Percentiles rank a stretch among this genome's conserved stretches.
phyloP scores from a whole-genome alignment of 2,797 vertebrate species.

The Aulostomus chinensis region DNA sequence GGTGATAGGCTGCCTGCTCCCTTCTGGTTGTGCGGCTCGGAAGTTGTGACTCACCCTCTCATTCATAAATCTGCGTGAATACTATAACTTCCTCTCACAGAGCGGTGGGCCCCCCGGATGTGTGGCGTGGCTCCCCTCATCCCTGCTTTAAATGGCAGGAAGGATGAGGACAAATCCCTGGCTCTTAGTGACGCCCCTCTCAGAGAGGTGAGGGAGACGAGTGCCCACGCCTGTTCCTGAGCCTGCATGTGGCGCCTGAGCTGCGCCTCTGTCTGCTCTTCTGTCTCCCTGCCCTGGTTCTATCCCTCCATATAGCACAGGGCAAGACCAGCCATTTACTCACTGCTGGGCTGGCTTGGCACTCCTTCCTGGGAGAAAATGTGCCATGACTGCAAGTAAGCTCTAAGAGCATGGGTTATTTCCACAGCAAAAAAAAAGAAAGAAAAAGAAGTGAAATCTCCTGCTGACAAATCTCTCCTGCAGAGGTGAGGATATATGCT shows the following conservation, averaged over 20 bases:
- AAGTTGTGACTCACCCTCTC: conserved; percentile 80
- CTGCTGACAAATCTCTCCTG: conserved; percentile 67
- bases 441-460: conserved; percentile 44
- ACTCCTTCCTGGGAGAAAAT: conserved; percentile 63
- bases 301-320: conserved; percentile 16
- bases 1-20: conserved; percentile 67
- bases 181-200: conserved; percentile 46
- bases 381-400: conserved; percentile 62
- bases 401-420: conserved; percentile 63
- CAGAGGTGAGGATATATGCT: conserved; percentile 60
- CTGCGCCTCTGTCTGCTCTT: conserved; percentile 26
- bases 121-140: conserved; percentile 54
- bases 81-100: conserved; percentile 72
- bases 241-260: conserved; percentile 31
- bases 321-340: conserved; percentile 50
- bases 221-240: conserved; percentile 18
- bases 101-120: conserved; percentile 39
- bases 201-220: conserved; percentile 44
- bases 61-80: conserved; percentile 80
- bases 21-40: conserved; percentile 60
- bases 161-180: conserved; percentile 52
- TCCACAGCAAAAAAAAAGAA: conserved; percentile 29
- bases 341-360: conserved; percentile 47
- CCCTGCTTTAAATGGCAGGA: conserved; percentile 57
- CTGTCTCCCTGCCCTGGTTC: conserved; percentile 18